These are phyloP conservation scores for Dryobotodes eremita DNA, from an alignment of 2,888 invertebrate genomes.

Conservation along the genomic window DNA sequence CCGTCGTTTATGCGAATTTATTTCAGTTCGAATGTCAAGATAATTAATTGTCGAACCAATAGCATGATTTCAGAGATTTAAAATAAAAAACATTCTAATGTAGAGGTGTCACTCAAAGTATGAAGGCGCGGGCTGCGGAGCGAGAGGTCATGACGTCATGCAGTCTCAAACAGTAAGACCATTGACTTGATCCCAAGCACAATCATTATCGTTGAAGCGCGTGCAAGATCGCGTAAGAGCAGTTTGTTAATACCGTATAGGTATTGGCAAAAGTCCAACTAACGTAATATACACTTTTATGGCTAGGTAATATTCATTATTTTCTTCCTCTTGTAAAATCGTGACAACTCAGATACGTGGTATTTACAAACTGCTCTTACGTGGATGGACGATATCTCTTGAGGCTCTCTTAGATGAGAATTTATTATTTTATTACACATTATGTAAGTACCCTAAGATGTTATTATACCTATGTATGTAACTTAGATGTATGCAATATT, in stretches of 20 bases:
- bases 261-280: too few species aligned
- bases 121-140: too few species aligned
- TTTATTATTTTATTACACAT: background rate
- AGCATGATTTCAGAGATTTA: background rate
- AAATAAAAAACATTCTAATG: too few species aligned
- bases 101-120: background rate
- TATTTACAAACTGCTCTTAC: background rate
- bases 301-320: too few species aligned
- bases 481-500: conserved; percentile 4
- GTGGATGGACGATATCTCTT: background rate
- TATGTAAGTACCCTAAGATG: too few species aligned
- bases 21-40: background rate
- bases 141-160: too few species aligned
- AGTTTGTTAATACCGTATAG: background rate
- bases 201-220: background rate
- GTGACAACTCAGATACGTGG: background rate
- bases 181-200: background rate
- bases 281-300: too few species aligned
- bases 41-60: background rate
- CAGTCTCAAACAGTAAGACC: too few species aligned
- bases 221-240: background rate
- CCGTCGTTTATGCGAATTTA: background rate
- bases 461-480: background rate
- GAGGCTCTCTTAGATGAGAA: background rate
- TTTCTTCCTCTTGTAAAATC: background rate